Base-by-base conservation (phyloP, 2,888 invertebrate genomes). In the Sturmia bella region DNA sequence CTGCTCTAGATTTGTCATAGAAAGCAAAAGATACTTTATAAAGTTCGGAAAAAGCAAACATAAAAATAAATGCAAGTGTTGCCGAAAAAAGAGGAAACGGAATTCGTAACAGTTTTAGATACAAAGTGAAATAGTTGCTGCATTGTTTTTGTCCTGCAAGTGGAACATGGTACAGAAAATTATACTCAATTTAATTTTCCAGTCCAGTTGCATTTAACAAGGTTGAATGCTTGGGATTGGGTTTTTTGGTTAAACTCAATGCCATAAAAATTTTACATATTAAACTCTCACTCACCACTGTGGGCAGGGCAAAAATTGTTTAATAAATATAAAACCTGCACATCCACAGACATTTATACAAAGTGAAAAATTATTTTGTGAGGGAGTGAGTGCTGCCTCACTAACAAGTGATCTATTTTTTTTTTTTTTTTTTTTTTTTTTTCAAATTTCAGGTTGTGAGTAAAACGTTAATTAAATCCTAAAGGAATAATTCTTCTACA, bases 391-490 rank as follows among this genome's bases (percentile, higher is more conserved):
- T 52, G 50, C 17, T 41, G 50, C 17, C 50, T 12, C 52, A 52
- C 17, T 43, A 5, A 4, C 27, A 4, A 50, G 19, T 19, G 21
- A 43, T 32, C 0, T 48, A 32, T 45, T 0, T 13, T 13, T 9
- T 13, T 3, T 27, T n/a, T 43, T 21, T 17, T 12, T 56, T 0
- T 27, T 21, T 21, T 43, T 45, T 45, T 39, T 72, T 76, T 37
- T 66, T 72, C 37, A 52, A 43, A 9, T 57, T 59, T 72, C 87
- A 87, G 85, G 86, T 88, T 86, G 85, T 88, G 88, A 87, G 87
- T 88, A 86, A 87, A 7, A 87, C 88, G 87, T 87, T 88, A 88
- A 88, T 88, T n/a, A n/a, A n/a, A n/a, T n/a, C n/a, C n/a, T n/a
- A n/a, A n/a, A n/a, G n/a, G n/a, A n/a, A n/a, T n/a, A n/a, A n/a